A percentile compares a stretch with the other conserved stretches of the same genome.
phyloP scores from a whole-genome alignment of 2,888 invertebrate genomes.

The Selenia dentaria region DNA sequence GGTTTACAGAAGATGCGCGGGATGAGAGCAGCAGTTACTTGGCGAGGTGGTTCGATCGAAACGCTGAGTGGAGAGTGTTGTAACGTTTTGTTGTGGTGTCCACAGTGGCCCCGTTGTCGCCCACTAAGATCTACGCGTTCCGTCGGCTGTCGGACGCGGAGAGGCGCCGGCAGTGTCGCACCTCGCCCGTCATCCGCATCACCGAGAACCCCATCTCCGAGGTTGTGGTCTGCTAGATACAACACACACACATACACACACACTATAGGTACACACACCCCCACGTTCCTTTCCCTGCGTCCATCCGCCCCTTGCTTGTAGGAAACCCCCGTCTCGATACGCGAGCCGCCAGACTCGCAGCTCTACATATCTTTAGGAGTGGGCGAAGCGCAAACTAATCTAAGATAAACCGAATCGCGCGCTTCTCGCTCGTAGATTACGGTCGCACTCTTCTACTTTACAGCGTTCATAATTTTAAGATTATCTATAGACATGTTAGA shows the following conservation, averaged over 20 bases:
- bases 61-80: too few relatives aligned
- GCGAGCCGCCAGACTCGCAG: constrained; percentile 22
- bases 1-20: too few relatives aligned
- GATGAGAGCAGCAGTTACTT: too few relatives aligned
- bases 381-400: constrained; percentile 6
- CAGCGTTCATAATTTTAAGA: constrained; percentile 55
- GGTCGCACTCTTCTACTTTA: constrained; percentile 40
- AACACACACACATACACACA: neutral
- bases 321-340: constrained; percentile 1
- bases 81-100: constrained; percentile 20
- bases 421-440: constrained; percentile 26
- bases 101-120: constrained; percentile 89
- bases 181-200: constrained; percentile 89
- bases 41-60: too few relatives aligned
- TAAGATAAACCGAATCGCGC: constrained; percentile 13
- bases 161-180: constrained; percentile 73
- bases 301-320: neutral
- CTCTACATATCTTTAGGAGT: constrained; percentile 52
- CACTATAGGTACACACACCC: too few relatives aligned
- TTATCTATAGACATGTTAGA: constrained; percentile 49
- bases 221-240: constrained; percentile 88
- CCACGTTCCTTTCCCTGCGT: constrained; percentile 4
- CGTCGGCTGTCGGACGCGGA: constrained; percentile 83
- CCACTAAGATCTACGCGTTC: constrained; percentile 87
- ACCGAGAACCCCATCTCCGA: constrained; percentile 92